Evolutionary conservation across 2,797 vertebrate genomes (phyloP).

Genomic region (Hozukius guyotensis): DNA sequence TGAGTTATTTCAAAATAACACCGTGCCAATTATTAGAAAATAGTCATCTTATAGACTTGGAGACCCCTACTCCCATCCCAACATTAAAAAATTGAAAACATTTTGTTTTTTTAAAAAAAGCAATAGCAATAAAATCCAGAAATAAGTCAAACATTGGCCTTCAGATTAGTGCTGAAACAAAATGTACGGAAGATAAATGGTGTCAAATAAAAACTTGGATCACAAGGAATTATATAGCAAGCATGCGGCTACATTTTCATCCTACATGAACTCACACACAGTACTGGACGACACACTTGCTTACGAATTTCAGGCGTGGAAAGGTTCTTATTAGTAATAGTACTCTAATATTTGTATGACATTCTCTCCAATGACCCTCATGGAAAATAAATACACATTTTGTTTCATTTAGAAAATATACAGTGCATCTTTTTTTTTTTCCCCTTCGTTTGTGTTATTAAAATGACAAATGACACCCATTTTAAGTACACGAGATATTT

Average conservation of each 20-base stretch:
- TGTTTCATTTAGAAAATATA: conserved; percentile 88
- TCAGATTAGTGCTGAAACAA: conserved; percentile 57
- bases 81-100: conserved; percentile 30
- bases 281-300: conserved; percentile 85
- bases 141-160: conserved; percentile 61
- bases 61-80: conserved; percentile 48
- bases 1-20: conserved; percentile 31
- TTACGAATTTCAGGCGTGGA: conserved; percentile 81
- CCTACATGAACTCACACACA: conserved; percentile 84
- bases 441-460: conserved; percentile 79
- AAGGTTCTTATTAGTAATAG: conserved; percentile 79
- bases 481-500: conserved; percentile 85
- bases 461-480: conserved; percentile 88
- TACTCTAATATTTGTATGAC: conserved; percentile 79
- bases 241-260: conserved; percentile 87
- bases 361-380: conserved; percentile 84
- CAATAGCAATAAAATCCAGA: conserved; percentile 33
- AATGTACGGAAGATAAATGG: conserved; percentile 52
- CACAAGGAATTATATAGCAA: conserved; percentile 80
- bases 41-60: conserved; percentile 66
- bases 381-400: conserved; percentile 86
- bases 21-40: conserved; percentile 26
- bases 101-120: background rate
- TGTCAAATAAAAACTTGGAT: conserved; percentile 46
- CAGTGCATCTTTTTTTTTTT: conserved; percentile 80